Evolutionary conservation across 2,113 vertebrate genomes (phyloP), one percentile per base, ranked within the genome.

Genomic region (Barnardius zonarius): DNA sequence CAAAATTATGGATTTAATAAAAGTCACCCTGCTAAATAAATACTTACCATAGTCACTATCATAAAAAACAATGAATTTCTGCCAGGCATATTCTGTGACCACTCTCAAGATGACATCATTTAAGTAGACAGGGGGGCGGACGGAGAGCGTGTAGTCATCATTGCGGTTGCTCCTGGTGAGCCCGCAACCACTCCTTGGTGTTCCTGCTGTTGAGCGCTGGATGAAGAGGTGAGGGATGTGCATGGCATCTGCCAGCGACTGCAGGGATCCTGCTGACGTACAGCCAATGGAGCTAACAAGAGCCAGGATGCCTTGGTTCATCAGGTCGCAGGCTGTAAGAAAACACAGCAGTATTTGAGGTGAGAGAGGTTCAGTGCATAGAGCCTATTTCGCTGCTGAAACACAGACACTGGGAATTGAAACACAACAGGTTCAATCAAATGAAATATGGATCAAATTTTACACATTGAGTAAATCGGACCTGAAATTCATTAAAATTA

Each of bases 221-320:
- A 99, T 99, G 96, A 99, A 99, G 92, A 99, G 99, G 95, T 99
- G 99, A 46, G 99, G 99, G 94, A 99, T 99, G 94, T 99, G 99
- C 99, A 99, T 99, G 94, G 99, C 99, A 37, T 99, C 99, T 13
- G 99, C 98, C 97, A 99, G 94, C 0, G 99, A 99, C 96, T 99
- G 99, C 72, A 99, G 98, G 30, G 99, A 99, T 23, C 99, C 98
- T 1, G 99, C 99, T 13, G 99, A 99, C 2, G 99, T 99, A 97
- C 99, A 99, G 85, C 99, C 99, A 10, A 99, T 99, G 74, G 99
- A 99, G 98, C 99, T 99, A 96, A 99, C 99, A 39, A 99, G 98
- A 61, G 99, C 99, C 96, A 99, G 96, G 97, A 99, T 99, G 68
- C 99, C 99, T 86, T 99, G 99, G 97, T 99, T 99, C 99, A 99